Conservation (phyloP, 2,888 invertebrate genomes). For the Rhabditoides inermis region DNA sequence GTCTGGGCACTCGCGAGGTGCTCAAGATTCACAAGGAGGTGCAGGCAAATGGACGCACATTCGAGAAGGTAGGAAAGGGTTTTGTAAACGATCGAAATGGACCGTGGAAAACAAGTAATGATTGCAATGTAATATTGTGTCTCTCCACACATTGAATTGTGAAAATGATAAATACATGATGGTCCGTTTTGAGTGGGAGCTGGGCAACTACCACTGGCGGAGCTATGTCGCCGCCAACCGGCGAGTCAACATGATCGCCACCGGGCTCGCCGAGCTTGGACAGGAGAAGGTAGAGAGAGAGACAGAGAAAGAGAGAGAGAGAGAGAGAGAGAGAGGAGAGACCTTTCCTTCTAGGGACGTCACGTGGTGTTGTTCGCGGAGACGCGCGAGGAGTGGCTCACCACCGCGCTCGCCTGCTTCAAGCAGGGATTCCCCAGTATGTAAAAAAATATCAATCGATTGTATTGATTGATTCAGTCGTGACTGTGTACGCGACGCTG, state of each 20-base stretch:
- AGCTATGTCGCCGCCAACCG: slow-evolving; percentile 32
- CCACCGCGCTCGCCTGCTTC: slow-evolving; percentile 89
- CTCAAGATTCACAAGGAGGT: slow-evolving; percentile 80
- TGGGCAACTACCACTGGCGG: slow-evolving; percentile 46
- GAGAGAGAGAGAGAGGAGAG: slow-evolving; percentile 17
- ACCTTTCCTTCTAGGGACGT: too few relatives aligned
- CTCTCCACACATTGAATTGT: neutral
- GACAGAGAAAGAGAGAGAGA: slow-evolving; percentile 19
- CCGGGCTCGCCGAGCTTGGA: slow-evolving; percentile 73
- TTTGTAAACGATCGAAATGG: too few relatives aligned
- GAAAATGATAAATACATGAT: neutral
- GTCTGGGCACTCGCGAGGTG: slow-evolving; percentile 56
- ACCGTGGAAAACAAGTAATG: too few relatives aligned
- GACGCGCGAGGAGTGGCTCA: slow-evolving; percentile 94
- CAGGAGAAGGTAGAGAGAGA: slow-evolving; percentile 9
- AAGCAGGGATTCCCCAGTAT: slow-evolving; percentile 78
- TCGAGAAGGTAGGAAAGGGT: slow-evolving; percentile 93
- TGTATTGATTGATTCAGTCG: slow-evolving; percentile 65
- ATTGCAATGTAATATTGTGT: neutral
- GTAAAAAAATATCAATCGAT: slow-evolving; percentile 11
- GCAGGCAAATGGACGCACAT: slow-evolving; percentile 84
- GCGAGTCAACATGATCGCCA: slow-evolving; percentile 27
- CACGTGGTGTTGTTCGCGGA: slow-evolving; percentile 87
- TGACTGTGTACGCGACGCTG: slow-evolving; percentile 90
- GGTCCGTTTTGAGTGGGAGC: slow-evolving; percentile 28